Evolutionary conservation across 2,797 vertebrate genomes (phyloP), one percentile per base, ranked within the genome.

Genomic region (Malurus leucopterus): DNA sequence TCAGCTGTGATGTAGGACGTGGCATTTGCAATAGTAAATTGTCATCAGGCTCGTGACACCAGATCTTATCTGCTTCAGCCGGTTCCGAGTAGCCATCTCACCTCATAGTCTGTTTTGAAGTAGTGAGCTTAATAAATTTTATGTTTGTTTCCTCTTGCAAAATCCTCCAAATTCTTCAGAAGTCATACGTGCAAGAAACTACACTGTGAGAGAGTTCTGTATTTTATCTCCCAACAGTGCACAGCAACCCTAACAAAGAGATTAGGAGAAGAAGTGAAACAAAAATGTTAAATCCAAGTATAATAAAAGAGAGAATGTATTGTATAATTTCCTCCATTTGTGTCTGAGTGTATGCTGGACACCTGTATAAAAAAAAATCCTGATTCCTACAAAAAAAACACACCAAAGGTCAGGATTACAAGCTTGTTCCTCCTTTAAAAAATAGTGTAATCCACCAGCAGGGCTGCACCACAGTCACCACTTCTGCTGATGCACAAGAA

Each of bases 11-110:
- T 92, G 77, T 55, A 84, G 26, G 36, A 79, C 68, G 74, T 27
- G 43, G 74, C 44, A 86, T 84, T 86, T 88, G 23, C 50, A 72
- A 61, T 49, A 41, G 61, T 55, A 78, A 92, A 93, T 88, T 91
- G 82, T 58, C 85, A 74, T 47, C 9, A 4, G 17, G 47, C 89
- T 88, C 36, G 7, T 65, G 50, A 91, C 64, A 91, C 40, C 41
- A 65, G 68, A 84, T 73, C 54, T 70, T 51, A 79, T 68, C 61
- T 68, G 57, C 51, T 58, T 91, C 85, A 79, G 26, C 15, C 58
- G 57, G 23, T 41, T 86, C 46, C 49, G 34, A 69, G 43, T 49
- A 91, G 83, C 36, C 54, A 44, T 43, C 64, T 93, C 61, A 61
- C 22, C 20, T 76, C 50, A 34, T 23, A 54, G 34, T 36, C 67